Evolutionary conservation across 2,113 vertebrate genomes (phyloP).

Genomic region (Tichodroma muraria): DNA sequence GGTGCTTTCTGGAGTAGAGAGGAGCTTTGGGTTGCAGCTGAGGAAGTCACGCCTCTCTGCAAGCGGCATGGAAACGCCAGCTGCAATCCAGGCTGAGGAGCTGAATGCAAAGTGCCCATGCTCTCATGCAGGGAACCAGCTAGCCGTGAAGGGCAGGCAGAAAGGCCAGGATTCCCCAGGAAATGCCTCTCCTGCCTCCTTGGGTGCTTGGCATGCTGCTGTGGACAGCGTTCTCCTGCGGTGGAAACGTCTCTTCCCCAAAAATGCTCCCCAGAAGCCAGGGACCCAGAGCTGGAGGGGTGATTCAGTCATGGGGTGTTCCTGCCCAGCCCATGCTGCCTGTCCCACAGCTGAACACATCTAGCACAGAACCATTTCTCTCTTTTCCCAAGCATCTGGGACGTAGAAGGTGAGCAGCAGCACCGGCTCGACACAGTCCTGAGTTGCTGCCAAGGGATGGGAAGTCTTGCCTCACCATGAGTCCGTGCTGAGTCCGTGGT

Average conservation of each 20-base stretch:
- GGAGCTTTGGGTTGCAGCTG: not conserved
- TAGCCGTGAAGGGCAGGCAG: not conserved
- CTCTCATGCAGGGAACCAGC: not conserved
- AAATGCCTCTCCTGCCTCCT: not conserved
- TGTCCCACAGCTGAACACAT: not conserved
- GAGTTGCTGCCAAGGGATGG: not conserved
- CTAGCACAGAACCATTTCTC: not conserved
- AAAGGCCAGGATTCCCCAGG: not conserved
- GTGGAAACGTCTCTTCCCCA: not conserved
- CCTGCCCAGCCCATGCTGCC: not conserved
- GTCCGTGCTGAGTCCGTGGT: not conserved
- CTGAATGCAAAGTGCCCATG: not conserved
- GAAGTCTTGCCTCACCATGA: fast-evolving
- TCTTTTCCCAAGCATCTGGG: not conserved
- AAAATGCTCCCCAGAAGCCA: not conserved
- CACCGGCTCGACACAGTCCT: not conserved
- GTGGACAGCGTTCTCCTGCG: fast-evolving
- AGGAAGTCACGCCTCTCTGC: not conserved
- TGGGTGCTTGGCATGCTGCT: fast-evolving
- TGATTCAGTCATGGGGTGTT: not conserved
- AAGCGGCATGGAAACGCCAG: not conserved
- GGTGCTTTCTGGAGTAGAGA: not conserved
- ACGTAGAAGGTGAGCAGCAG: not conserved
- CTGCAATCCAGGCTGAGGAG: not conserved
- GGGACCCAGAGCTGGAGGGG: not conserved